Conservation (phyloP, 2,888 invertebrate genomes). For the Maniola hyperantus region DNA sequence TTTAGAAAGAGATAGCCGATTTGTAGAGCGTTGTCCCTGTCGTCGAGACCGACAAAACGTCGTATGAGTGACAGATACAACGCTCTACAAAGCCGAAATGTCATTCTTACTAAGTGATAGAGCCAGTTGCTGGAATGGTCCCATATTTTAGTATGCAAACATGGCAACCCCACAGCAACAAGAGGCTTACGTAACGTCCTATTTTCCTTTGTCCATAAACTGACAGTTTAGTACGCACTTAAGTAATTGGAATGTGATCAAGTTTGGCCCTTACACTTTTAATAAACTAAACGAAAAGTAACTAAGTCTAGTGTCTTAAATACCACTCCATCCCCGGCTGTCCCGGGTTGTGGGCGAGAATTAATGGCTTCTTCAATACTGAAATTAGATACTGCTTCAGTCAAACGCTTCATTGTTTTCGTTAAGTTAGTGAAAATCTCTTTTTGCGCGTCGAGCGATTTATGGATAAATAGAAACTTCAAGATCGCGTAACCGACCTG, state of each 20-base stretch:
- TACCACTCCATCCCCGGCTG: not conserved
- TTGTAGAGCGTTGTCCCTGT: no score
- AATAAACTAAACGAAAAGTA: slow-evolving; percentile 27
- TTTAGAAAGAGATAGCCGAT: no score
- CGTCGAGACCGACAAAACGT: no score
- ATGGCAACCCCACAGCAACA: slow-evolving; percentile 5
- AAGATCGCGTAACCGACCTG: no score
- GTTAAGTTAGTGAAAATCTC: no score
- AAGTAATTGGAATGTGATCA: slow-evolving; percentile 36
- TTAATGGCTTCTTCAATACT: not conserved
- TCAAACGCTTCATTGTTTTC: not conserved
- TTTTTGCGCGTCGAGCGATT: no score
- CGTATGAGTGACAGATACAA: no score
- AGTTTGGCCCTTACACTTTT: slow-evolving; percentile 30
- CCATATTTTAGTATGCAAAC: not conserved
- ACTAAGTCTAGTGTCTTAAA: slow-evolving; percentile 14
- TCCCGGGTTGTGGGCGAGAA: not conserved
- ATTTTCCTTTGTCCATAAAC: slow-evolving; percentile 31
- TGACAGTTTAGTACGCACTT: slow-evolving; percentile 37
- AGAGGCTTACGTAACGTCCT: slow-evolving; percentile 33
- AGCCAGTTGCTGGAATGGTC: not conserved
- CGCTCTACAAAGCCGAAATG: no score
- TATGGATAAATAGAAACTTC: no score
- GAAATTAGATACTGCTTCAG: not conserved
- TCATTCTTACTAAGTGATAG: no score